Base-by-base conservation (phyloP, 2,113 vertebrate genomes). In the Hiodon alosoides region DNA sequence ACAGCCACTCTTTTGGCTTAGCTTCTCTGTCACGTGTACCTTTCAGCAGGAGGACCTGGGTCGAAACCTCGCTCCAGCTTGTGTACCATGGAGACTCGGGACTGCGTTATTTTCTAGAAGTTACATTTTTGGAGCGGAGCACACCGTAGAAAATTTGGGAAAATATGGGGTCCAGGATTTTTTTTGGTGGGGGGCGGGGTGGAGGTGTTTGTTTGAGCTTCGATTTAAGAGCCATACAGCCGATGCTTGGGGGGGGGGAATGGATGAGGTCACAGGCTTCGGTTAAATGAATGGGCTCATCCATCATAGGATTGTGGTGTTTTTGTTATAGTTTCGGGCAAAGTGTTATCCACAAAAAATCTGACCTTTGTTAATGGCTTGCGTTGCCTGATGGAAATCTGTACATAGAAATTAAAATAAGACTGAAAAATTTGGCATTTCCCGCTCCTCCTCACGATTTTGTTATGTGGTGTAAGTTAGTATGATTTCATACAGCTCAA, bases 41-140 rank as follows among this genome's bases (percentile, higher is more conserved):
- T 67, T 67, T 46, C 17, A 10, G 65, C 7, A 14, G 64, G 64
- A 46, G 64, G 5, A n/a, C 7, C 16, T n/a, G 16, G 6, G 3
- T 48, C 65, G 8, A 16, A 60, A 10, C 70, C 70, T 52, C 55
- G 31, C 55, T 48, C 69, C 69, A 73, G 73, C 53, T 58, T 66
- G 50, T 17, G n/a, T 46, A 10, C 14, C 64, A 9, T 10, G 31
- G 8, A 46, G 7, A 57, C 5, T 57, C 54, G 5, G 54, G 54
- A 57, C 10, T 11, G 8, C 53, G 55, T 74, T 51, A 7, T 50
- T 48, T 17, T 66, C 16, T 66, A 48, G 7, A 61, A 57, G 17
- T 72, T 57, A 47, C 48, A 47, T 50, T 72, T 47, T 59, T n/a
- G 70, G 16, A 60, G 55, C 70, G 50, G 46, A 60, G 47, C 13